These are phyloP conservation scores for Circaetus cinerascens DNA, from an alignment of 2,113 vertebrate species.

Conservation along the genomic window DNA sequence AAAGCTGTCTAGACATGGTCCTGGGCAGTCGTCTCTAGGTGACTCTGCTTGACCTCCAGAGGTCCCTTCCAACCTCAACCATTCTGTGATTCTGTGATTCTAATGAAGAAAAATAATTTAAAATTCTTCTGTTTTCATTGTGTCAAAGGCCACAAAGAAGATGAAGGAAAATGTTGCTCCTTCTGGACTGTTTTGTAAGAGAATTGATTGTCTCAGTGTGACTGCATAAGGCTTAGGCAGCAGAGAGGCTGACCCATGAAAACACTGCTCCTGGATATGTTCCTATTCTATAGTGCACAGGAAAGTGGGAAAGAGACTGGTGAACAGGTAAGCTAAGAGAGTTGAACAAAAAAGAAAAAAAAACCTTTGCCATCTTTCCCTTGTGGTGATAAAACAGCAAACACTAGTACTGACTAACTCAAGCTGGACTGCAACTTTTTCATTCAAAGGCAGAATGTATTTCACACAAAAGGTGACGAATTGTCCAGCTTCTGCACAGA, in stretches of 20 bases:
- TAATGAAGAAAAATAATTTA: background rate
- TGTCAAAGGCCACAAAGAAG: background rate
- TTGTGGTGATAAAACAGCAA: background rate
- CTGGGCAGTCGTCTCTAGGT: background rate
- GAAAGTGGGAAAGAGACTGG: background rate
- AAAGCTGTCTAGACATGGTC: background rate
- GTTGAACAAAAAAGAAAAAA: background rate
- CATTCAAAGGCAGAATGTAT: background rate
- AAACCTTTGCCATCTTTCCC: background rate
- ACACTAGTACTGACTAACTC: background rate
- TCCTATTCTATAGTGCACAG: background rate
- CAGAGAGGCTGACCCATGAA: background rate
- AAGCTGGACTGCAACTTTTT: background rate
- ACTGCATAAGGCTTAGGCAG: background rate
- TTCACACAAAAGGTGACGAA: background rate
- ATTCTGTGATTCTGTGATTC: background rate
- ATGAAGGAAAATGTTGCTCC: background rate
- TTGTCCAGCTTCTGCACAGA: background rate
- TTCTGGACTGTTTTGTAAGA: background rate
- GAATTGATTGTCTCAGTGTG: background rate
- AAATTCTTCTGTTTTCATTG: background rate
- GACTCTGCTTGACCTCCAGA: background rate
- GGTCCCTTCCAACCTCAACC: background rate
- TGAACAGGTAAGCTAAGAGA: background rate
- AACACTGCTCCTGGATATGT: background rate